Percentiles rank a stretch among this genome's conserved stretches.
Conservation (phyloP, 2,888 invertebrate species). For the Hypercompe scribonia region DNA sequence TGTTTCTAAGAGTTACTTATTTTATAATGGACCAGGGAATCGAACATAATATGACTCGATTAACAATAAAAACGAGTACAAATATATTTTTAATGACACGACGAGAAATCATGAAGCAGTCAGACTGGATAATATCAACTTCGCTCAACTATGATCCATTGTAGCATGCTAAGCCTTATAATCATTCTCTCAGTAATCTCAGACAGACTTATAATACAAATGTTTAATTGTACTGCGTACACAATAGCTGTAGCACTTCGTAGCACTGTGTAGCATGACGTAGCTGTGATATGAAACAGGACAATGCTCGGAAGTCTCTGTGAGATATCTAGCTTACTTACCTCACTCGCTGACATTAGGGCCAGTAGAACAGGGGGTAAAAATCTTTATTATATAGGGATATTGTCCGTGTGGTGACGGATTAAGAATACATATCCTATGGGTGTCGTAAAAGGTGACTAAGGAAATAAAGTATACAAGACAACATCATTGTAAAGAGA, state of each 20-base stretch:
- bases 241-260: constrained; percentile 23
- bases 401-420: too few relatives aligned
- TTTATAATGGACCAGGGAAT: not conserved
- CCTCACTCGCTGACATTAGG: constrained; percentile 52
- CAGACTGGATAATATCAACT: not conserved
- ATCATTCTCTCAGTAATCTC: constrained; percentile 14
- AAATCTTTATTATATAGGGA: too few relatives aligned
- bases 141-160: not conserved
- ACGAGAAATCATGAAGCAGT: not conserved
- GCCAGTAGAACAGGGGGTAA: constrained; percentile 32
- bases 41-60: not conserved
- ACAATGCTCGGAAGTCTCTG: constrained; percentile 58
- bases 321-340: constrained; percentile 54
- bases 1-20: too few relatives aligned
- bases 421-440: too few relatives aligned
- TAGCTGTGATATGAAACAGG: constrained; percentile 26
- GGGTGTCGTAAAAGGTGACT: too few relatives aligned
- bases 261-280: constrained; percentile 19
- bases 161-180: constrained; percentile 3
- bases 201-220: constrained; percentile 16
- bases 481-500: too few relatives aligned
- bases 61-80: not conserved
- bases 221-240: constrained; percentile 35
- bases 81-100: not conserved
- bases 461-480: too few relatives aligned